phyloP scores from a whole-genome alignment of 2,888 invertebrate species.

The Poecilus cupreus region DNA sequence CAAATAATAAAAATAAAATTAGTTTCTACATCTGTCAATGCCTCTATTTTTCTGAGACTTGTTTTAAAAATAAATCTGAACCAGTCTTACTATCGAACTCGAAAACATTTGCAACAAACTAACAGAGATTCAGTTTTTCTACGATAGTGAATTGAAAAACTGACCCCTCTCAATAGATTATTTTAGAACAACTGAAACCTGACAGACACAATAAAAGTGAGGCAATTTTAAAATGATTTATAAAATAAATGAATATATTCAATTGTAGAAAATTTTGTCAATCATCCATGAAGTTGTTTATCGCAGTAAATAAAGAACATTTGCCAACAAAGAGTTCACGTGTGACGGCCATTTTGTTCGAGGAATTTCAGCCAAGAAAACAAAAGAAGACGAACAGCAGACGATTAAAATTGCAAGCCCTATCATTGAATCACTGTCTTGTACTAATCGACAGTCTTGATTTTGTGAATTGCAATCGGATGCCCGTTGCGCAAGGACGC shows the following conservation, averaged over 20 bases:
- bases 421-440: not conserved
- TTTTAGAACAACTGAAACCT: not conserved
- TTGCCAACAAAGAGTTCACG: not conserved
- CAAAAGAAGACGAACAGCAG: not conserved
- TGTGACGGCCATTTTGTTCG: slow-evolving; percentile 1
- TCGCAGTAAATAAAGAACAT: not conserved
- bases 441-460: not conserved
- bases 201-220: not conserved
- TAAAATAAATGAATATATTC: not conserved
- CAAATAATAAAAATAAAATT: slow-evolving; percentile 16
- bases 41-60: slow-evolving; percentile 2
- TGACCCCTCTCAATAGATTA: slow-evolving; percentile 7
- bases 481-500: slow-evolving; percentile 33
- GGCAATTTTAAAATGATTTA: not conserved
- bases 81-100: slow-evolving; percentile 3
- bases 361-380: slow-evolving; percentile 4
- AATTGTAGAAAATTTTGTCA: slow-evolving; percentile 10
- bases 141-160: not conserved
- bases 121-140: not conserved
- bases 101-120: not conserved
- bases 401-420: not conserved
- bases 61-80: slow-evolving; percentile 13
- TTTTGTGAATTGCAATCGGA: not conserved
- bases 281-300: slow-evolving; percentile 17
- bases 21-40: slow-evolving; percentile 31